Conservation (phyloP, 64 coral and sea anemone genomes). For the Montipora capricornis region DNA sequence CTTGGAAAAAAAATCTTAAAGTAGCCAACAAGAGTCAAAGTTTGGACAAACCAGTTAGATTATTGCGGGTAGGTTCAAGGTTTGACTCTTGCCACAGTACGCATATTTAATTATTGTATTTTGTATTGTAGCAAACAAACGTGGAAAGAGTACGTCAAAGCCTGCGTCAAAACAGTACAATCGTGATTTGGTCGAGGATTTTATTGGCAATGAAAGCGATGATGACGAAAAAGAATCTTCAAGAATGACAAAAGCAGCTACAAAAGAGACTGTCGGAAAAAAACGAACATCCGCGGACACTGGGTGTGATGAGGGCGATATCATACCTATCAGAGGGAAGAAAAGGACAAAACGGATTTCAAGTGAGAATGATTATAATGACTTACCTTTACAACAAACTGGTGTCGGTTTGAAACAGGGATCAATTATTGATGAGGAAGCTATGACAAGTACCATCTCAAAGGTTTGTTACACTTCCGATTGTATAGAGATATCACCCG, state of each 20-base stretch:
- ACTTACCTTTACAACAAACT: neutral
- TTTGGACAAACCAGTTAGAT: too few species aligned
- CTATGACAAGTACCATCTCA: neutral
- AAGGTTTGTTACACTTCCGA: neutral
- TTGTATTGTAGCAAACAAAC: constrained; percentile 14
- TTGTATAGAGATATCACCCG: too few species aligned
- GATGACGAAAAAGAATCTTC: neutral
- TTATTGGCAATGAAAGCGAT: neutral
- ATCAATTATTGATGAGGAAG: neutral
- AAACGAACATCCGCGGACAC: constrained; percentile 25
- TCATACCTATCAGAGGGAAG: neutral
- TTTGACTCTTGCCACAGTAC: too few species aligned
- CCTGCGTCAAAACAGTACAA: neutral
- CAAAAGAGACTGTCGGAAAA: neutral
- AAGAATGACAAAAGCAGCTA: neutral
- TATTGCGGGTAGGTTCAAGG: too few species aligned
- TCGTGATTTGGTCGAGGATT: neutral
- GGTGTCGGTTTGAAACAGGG: neutral
- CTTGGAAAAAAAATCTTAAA: too few species aligned
- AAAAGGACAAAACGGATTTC: neutral
- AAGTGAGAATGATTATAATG: neutral
- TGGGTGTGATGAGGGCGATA: constrained; percentile 10
- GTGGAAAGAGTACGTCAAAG: neutral
- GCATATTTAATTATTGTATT: neutral
- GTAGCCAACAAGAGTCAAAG: too few species aligned